These are phyloP conservation scores for Brachyistius frenatus DNA, from an alignment of 2,113 vertebrate genomes.

Conservation along the genomic window DNA sequence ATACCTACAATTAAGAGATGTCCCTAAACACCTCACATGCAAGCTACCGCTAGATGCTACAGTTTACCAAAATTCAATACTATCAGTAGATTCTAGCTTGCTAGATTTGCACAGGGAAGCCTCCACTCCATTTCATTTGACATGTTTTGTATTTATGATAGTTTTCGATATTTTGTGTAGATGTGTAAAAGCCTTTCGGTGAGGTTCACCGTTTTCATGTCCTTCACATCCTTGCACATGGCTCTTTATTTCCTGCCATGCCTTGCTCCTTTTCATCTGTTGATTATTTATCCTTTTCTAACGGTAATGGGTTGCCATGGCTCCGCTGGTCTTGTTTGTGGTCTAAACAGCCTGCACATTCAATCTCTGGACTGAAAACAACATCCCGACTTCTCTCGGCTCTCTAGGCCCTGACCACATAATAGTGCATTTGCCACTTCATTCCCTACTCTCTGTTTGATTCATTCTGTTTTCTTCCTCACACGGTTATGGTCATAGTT, in stretches of 20 bases:
- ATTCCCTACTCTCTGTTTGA: not conserved
- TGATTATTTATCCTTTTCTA: conserved; percentile 40
- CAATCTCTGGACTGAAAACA: not conserved
- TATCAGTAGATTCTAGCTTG: too few species aligned
- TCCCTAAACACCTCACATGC: too few species aligned
- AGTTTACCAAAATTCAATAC: too few species aligned
- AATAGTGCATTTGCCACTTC: not conserved
- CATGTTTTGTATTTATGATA: too few species aligned
- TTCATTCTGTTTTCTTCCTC: not conserved
- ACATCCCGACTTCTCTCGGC: not conserved
- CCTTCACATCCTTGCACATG: conserved; percentile 1
- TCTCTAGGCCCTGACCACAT: not conserved
- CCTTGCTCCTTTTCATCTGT: conserved; percentile 25
- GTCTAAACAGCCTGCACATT: not conserved
- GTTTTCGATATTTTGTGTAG: too few species aligned
- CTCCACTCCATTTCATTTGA: too few species aligned
- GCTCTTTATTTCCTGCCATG: conserved; percentile 9
- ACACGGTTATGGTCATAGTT: not conserved
- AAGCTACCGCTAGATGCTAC: too few species aligned
- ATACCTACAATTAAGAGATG: too few species aligned
- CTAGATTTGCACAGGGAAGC: too few species aligned
- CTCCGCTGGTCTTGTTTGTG: not conserved
- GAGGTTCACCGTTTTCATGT: not conserved
- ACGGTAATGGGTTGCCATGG: conserved; percentile 29
- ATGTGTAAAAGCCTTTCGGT: not conserved